A percentile compares a stretch with the other conserved stretches of the same genome.
phyloP scores from a whole-genome alignment of 2,888 invertebrate species.

The Rhagophthalmus giganteus region DNA sequence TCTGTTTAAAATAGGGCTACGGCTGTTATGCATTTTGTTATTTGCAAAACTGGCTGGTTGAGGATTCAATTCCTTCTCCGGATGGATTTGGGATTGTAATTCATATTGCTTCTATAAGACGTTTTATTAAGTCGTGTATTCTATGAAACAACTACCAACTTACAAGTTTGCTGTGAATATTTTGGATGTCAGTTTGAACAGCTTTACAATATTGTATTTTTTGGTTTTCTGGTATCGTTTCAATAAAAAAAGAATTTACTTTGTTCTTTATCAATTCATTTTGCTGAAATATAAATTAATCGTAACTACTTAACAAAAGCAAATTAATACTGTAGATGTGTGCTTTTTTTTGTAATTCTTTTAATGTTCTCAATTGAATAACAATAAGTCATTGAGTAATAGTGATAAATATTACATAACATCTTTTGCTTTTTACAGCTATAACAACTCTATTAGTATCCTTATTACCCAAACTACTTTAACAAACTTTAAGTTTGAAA shows the following conservation, averaged over 20 bases:
- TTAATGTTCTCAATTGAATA: too few species aligned
- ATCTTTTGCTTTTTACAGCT: too few species aligned
- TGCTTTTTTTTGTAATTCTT: too few species aligned
- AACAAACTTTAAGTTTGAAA: too few species aligned
- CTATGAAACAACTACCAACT: conserved; percentile 32
- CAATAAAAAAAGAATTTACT: conserved; percentile 35
- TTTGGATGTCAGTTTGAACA: conserved; percentile 54
- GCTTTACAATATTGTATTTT: conserved; percentile 40
- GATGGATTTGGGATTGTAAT: conserved; percentile 38
- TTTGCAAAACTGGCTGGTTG: conserved; percentile 37
- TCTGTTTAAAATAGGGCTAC: conserved; percentile 45
- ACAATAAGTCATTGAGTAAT: too few species aligned
- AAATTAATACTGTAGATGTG: too few species aligned
- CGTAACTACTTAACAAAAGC: too few species aligned
- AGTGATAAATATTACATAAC: too few species aligned
- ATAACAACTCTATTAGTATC: too few species aligned
- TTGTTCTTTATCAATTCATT: conserved; percentile 40
- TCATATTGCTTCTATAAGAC: conserved; percentile 46
- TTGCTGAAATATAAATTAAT: conserved; percentile 43
- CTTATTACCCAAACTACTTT: too few species aligned
- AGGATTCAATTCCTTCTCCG: conserved; percentile 40
- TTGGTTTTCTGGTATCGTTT: conserved; percentile 8
- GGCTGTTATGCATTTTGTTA: conserved; percentile 43
- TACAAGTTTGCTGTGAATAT: conserved; percentile 51
- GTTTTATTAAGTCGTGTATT: neutral